Conservation (phyloP, 2,797 vertebrate genomes). For the Pangasius macronema region DNA sequence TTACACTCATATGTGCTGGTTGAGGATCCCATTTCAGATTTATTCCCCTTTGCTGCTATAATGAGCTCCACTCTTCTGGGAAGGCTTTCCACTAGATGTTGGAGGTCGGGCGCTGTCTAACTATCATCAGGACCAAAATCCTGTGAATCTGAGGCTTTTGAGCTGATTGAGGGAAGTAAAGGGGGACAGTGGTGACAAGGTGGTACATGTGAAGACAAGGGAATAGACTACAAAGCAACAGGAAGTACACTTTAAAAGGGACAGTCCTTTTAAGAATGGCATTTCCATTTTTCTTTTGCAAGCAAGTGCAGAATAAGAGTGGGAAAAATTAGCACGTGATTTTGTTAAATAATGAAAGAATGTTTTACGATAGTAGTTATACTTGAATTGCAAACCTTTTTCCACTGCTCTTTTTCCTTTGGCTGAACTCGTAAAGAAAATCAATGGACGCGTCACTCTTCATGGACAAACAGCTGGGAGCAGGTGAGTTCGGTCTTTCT, state of each 20-base stretch:
- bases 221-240: background rate
- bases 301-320: background rate
- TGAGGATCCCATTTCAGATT: too few species aligned
- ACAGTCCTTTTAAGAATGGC: background rate
- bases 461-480: conserved; percentile 23
- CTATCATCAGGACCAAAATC: too few species aligned
- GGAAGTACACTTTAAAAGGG: too few species aligned
- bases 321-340: background rate
- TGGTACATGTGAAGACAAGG: background rate
- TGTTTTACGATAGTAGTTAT: background rate
- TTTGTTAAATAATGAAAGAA: background rate
- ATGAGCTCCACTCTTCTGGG: too few species aligned
- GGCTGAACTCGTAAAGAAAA: rapidly evolving
- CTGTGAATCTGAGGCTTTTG: too few species aligned
- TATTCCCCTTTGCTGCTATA: too few species aligned
- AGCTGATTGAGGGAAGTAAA: too few species aligned
- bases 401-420: background rate
- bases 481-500: background rate
- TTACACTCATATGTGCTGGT: too few species aligned
- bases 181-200: too few species aligned
- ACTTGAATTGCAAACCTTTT: background rate
- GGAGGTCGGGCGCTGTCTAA: too few species aligned
- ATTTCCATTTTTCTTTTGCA: background rate
- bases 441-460: conserved; percentile 8
- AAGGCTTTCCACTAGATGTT: too few species aligned